These are phyloP conservation scores for Ispidina picta DNA, from an alignment of 2,797 vertebrate genomes.

Conservation along the genomic window DNA sequence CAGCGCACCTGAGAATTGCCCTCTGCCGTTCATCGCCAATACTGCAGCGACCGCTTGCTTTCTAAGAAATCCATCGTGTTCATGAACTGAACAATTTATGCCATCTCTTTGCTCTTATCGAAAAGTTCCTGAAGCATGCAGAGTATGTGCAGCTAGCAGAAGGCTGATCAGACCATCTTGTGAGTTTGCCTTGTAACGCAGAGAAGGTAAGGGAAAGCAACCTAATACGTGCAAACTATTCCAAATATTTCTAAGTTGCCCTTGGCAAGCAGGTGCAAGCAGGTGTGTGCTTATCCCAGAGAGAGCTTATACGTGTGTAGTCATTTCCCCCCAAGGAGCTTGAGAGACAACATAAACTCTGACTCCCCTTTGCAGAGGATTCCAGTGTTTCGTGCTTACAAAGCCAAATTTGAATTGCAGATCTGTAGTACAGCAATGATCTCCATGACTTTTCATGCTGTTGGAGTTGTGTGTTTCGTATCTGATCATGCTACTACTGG, in stretches of 20 bases:
- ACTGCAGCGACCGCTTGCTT: not conserved
- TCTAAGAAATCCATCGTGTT: not conserved
- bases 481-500: not conserved
- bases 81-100: not conserved
- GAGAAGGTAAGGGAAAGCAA: not conserved
- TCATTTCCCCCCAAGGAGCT: not conserved
- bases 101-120: not conserved
- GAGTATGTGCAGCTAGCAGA: not conserved
- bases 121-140: not conserved
- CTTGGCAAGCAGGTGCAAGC: slow-evolving; percentile 33
- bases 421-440: not conserved
- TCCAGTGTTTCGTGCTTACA: not conserved
- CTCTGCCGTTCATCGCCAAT: not conserved
- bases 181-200: not conserved
- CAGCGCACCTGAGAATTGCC: not conserved
- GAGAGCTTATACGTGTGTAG: not conserved
- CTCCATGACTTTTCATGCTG: not conserved
- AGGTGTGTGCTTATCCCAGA: slow-evolving; percentile 10
- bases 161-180: not conserved
- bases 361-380: not conserved
- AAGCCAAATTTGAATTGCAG: not conserved
- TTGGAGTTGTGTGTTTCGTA: not conserved
- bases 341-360: not conserved
- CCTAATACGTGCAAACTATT: not conserved
- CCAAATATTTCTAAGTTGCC: slow-evolving; percentile 41